phyloP scores from a whole-genome alignment of 1,140 invertebrate genomes.

The Elysia chlorotica region DNA sequence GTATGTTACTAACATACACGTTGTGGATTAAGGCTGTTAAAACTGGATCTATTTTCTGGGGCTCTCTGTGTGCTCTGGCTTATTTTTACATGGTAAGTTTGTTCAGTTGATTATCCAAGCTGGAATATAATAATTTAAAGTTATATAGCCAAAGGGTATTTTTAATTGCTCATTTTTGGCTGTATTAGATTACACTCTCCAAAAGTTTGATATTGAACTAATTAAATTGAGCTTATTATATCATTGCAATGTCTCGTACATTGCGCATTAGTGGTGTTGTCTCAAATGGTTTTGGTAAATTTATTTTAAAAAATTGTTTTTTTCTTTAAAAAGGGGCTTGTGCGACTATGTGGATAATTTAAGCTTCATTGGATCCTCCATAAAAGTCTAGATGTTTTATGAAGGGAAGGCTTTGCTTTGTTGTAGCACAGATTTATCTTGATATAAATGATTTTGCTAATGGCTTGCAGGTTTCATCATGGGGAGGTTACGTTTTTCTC shows the following conservation, averaged over 20 bases:
- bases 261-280: no score
- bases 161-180: neutral
- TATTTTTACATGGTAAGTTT: conserved; percentile 96
- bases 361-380: neutral
- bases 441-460: no score
- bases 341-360: neutral
- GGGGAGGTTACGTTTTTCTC: conserved; percentile 98
- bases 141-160: no score
- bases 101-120: no score
- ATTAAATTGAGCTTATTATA: no score
- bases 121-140: no score
- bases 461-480: conserved; percentile 82
- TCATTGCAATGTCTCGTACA: no score
- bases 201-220: neutral
- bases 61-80: conserved; percentile 84
- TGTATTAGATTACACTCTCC: neutral
- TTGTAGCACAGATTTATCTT: no score
- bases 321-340: neutral
- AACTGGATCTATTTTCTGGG: conserved; percentile 92
- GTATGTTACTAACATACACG: conserved; percentile 96
- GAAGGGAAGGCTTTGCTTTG: no score
- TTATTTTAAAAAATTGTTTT: no score
- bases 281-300: no score
- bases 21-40: conserved; percentile 98
- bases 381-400: neutral